Evolutionary conservation across 2,113 vertebrate genomes (phyloP), one percentile per base, ranked within the genome.

Genomic region (Zosterops pallidus): DNA sequence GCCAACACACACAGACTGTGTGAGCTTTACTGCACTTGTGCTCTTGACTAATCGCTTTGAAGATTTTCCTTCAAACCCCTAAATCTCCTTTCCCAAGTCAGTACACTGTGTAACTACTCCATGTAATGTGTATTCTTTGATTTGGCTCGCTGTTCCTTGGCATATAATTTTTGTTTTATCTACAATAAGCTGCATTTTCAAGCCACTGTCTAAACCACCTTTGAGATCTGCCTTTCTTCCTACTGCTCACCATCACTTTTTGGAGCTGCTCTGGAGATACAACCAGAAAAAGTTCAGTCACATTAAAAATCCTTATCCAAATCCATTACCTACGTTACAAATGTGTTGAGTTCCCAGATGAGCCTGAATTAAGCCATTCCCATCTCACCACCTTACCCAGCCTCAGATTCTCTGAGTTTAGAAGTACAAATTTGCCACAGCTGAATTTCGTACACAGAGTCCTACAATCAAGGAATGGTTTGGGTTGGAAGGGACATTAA

Each of bases 61-160:
- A 41, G 67, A 75, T 71, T 90, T 75, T 85, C 50, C 50, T 60
- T 46, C 71, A 76, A 72, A 6, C 16, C 50, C 29, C 24, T 74
- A 42, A 33, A 91, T 60, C 76, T 52, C 39, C 65, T 78, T 86
- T 60, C 29, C 24, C 59, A 50, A 75, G 37, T 55, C 63, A 83
- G 12, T 6, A 39, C 0, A 0, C 63, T 57, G 41, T 0, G 0
- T 22, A 79, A 60, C 67, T 42, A 33, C 14, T 62, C 37, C 49
- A 21, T 7, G 47, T 37, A 89, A 89, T 2, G 20, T 14, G 7
- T 4, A 59, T 57, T 67, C 50, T 60, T 68, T 49, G 42, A 57
- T 63, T 83, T 65, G 13, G 31, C 26, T 56, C 6, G 18, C 49
- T 15, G 2, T 37, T 53, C 33, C 35, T 65, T 37, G 42, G 19